Percentiles rank a stretch among this genome's conserved stretches.
Evolutionary conservation across 2,113 vertebrate genomes (phyloP).

Genomic region (Phaethon lepturus): DNA sequence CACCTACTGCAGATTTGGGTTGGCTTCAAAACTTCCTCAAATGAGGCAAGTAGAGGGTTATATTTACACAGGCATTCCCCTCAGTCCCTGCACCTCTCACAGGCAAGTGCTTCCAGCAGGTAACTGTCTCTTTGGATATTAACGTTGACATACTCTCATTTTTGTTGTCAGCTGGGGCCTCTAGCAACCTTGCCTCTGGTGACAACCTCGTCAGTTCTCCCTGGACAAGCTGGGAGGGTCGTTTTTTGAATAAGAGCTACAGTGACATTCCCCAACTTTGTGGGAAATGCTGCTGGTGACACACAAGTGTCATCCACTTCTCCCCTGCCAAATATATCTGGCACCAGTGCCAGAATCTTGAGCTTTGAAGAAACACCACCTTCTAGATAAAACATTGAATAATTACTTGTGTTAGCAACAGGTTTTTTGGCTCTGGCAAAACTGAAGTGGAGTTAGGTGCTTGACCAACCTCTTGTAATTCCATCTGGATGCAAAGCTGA

Average conservation of each 20-base stretch:
- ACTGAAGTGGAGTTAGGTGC: background rate
- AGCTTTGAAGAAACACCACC: background rate
- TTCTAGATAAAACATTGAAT: background rate
- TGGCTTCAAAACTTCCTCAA: background rate
- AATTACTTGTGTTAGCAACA: background rate
- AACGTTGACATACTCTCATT: background rate
- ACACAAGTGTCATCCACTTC: background rate
- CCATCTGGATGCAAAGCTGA: background rate
- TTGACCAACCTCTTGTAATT: background rate
- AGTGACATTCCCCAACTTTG: background rate
- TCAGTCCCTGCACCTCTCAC: background rate
- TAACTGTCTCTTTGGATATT: slow-evolving; percentile 21
- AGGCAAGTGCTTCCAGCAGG: slow-evolving; percentile 28
- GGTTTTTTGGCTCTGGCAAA: background rate
- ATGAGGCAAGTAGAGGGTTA: background rate
- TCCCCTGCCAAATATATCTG: background rate
- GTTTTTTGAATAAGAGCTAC: background rate
- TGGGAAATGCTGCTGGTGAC: background rate
- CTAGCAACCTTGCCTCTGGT: background rate
- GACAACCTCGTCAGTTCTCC: background rate
- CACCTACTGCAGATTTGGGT: background rate
- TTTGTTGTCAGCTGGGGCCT: background rate
- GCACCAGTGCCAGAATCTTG: accelerated
- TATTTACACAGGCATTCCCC: background rate
- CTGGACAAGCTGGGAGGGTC: background rate